These are phyloP conservation scores for Rallus crepitans DNA, from an alignment of 2,797 vertebrate genomes.

Conservation along the genomic window DNA sequence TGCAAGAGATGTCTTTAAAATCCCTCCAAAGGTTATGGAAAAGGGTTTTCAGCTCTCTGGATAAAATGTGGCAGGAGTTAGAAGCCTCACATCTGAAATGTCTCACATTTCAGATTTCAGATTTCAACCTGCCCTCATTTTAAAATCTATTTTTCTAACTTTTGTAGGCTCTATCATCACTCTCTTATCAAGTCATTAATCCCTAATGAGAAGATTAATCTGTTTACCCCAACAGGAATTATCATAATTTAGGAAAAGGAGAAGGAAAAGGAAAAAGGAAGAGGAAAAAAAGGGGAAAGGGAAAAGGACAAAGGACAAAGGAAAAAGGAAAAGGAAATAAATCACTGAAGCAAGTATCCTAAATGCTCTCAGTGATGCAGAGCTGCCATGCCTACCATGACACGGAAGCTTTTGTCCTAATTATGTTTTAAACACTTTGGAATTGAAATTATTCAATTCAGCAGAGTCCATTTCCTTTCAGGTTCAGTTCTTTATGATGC, in stretches of 20 bases:
- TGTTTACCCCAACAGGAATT: neutral
- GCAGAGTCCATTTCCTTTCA: neutral
- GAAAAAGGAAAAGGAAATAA: neutral
- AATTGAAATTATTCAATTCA: neutral
- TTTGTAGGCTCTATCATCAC: neutral
- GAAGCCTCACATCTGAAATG: neutral
- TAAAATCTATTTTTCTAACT: neutral
- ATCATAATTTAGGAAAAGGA: neutral
- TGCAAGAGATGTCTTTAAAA: neutral
- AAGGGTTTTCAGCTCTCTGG: neutral
- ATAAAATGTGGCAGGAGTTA: neutral
- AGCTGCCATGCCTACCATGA: neutral
- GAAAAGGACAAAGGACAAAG: no score
- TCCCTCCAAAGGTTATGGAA: neutral
- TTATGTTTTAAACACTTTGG: neutral
- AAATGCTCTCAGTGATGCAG: neutral
- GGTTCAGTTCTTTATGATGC: neutral
- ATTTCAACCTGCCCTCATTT: neutral
- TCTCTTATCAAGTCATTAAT: neutral
- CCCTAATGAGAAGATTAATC: neutral
- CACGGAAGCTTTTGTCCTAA: neutral
- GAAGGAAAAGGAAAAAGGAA: neutral
- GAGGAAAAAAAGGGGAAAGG: rapidly evolving
- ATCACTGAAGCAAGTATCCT: neutral
- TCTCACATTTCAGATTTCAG: neutral